phyloP scores from a whole-genome alignment of 2,113 vertebrate genomes.

The Dolichallabes microphthalmus region DNA sequence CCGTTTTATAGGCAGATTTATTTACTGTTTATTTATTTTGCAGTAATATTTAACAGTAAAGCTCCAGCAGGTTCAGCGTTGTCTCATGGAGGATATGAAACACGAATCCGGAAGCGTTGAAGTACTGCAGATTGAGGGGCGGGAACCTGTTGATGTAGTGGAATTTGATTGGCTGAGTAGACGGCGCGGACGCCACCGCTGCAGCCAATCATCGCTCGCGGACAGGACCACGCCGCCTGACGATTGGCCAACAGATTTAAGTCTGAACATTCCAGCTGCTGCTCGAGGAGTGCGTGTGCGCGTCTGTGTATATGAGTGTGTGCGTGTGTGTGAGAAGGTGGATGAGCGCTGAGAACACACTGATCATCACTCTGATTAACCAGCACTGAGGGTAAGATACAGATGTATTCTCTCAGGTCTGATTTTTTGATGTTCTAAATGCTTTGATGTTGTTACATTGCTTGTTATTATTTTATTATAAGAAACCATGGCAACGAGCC shows the following conservation, averaged over 20 bases:
- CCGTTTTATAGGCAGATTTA: no score
- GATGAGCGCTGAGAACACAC: not conserved
- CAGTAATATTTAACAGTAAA: no score
- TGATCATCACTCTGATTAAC: not conserved
- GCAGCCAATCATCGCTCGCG: constrained; percentile 43
- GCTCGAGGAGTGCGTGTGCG: constrained; percentile 60
- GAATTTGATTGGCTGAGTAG: constrained; percentile 39
- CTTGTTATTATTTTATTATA: not conserved
- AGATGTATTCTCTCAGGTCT: not conserved
- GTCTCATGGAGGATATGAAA: not conserved
- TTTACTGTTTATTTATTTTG: no score
- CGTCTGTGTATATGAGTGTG: not conserved
- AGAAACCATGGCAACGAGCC: not conserved
- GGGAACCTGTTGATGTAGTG: no score
- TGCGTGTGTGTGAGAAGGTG: constrained; percentile 43
- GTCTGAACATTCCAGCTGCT: constrained; percentile 38
- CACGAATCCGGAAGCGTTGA: not conserved
- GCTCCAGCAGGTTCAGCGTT: not conserved
- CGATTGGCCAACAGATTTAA: constrained; percentile 28
- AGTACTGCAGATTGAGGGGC: no score
- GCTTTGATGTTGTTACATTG: not conserved
- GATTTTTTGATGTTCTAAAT: not conserved
- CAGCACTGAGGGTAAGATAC: not conserved
- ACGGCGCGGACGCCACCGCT: constrained; percentile 12
- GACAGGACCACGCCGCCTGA: constrained; percentile 4